Conservation (phyloP, 2,888 invertebrate species). For the Macaria liturata region DNA sequence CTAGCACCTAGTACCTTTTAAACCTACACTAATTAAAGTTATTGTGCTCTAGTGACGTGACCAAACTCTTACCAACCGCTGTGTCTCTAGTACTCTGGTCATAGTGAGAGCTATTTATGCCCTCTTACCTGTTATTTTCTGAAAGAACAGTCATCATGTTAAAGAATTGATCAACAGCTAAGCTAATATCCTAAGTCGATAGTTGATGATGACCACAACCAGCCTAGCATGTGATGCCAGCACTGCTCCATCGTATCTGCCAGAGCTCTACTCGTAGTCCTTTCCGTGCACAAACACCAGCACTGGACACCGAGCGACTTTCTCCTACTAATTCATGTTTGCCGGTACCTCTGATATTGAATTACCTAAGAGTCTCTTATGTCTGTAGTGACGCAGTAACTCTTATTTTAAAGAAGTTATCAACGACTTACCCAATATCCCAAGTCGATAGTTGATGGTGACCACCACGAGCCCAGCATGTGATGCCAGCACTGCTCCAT, state of each 20-base stretch:
- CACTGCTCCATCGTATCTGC: conserved; percentile 98
- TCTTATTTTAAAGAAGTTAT: background rate
- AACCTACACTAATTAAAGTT: too few relatives aligned
- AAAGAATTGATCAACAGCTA: conserved; percentile 57
- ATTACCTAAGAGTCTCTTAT: too few relatives aligned
- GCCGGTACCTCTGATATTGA: too few relatives aligned
- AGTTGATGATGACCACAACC: conserved; percentile 94
- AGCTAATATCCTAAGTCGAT: conserved; percentile 92
- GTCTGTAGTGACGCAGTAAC: background rate
- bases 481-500: conserved; percentile 97
- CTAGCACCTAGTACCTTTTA: too few relatives aligned
- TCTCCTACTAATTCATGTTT: too few relatives aligned
- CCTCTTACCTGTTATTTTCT: too few relatives aligned
- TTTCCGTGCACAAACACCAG: conserved; percentile 97
- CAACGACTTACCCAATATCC: conserved; percentile 88
- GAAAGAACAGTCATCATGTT: too few relatives aligned
- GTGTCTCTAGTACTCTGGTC: too few relatives aligned
- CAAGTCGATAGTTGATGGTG: conserved; percentile 93
- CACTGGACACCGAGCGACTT: conserved; percentile 89
- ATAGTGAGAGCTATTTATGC: too few relatives aligned
- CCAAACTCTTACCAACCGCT: too few relatives aligned
- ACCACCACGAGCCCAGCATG: conserved; percentile 95
- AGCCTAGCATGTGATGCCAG: conserved; percentile 96
- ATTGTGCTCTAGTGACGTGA: too few relatives aligned
- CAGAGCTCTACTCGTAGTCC: conserved; percentile 98